Conservation (phyloP, 2,888 invertebrate species). For the Heliconius ismenius region DNA sequence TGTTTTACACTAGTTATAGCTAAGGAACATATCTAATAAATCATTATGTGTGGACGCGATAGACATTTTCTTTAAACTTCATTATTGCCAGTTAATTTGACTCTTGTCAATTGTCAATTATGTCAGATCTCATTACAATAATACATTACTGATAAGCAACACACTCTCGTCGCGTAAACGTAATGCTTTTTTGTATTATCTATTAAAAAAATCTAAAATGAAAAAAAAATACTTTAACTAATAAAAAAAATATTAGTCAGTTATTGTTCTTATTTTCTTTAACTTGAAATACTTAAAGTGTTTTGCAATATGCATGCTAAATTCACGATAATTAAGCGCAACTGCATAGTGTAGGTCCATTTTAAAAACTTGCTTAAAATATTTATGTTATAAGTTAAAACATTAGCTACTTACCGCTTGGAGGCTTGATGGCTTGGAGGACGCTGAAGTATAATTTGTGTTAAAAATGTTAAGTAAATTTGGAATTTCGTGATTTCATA, state of each 20-base stretch:
- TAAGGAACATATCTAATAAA: neutral
- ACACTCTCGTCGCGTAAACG: neutral
- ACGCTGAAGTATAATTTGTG: no score
- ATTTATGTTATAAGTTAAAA: neutral
- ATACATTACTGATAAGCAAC: neutral
- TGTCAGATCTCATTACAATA: neutral
- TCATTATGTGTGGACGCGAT: neutral
- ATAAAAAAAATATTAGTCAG: no score
- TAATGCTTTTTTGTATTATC: neutral
- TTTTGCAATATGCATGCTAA: no score
- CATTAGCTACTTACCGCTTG: neutral
- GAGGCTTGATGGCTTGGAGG: neutral
- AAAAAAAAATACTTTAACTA: no score
- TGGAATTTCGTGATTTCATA: neutral
- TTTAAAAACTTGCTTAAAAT: neutral
- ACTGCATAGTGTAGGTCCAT: neutral
- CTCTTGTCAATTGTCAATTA: slow-evolving; percentile 3
- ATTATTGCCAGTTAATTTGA: slow-evolving; percentile 2
- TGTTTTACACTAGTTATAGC: neutral
- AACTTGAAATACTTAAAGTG: no score
- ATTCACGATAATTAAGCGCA: no score
- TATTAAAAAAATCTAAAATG: no score
- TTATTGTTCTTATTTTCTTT: no score
- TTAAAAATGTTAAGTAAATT: neutral
- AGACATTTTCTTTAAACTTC: neutral